These are phyloP conservation scores for Dorcus hopei DNA, from an alignment of 2,888 invertebrate genomes.

Conservation along the genomic window DNA sequence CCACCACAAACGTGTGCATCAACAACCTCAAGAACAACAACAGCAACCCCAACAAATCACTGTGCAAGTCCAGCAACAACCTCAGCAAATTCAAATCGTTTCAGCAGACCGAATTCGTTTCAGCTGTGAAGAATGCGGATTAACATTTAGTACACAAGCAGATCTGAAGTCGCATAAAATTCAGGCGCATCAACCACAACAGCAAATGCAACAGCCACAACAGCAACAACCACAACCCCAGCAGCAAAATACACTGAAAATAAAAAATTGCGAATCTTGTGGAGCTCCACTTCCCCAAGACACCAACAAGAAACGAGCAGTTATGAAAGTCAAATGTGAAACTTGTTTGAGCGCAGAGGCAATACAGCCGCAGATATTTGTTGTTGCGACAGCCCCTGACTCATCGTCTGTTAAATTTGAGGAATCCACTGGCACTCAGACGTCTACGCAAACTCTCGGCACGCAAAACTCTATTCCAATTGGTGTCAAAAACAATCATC, in stretches of 20 bases:
- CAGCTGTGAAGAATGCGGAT: conserved; percentile 49
- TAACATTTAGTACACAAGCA: conserved; percentile 45
- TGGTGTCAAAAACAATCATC: conserved; percentile 57
- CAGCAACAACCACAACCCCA: conserved; percentile 41
- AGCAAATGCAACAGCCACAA: conserved; percentile 34
- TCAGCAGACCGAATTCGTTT: conserved; percentile 52
- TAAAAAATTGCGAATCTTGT: conserved; percentile 49
- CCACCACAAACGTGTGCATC: conserved; percentile 81
- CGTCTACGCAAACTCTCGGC: conserved; percentile 32
- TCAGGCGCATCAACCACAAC: conserved; percentile 49
- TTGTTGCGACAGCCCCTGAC: conserved; percentile 55
- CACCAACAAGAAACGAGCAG: conserved; percentile 48
- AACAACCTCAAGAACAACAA: conserved; percentile 43
- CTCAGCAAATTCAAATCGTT: conserved; percentile 59
- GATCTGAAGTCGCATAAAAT: conserved; percentile 50
- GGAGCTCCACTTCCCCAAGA: conserved; percentile 48
- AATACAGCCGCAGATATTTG: conserved; percentile 59
- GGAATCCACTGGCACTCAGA: conserved; percentile 39
- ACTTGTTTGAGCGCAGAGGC: conserved; percentile 48
- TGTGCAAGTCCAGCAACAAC: conserved; percentile 46
- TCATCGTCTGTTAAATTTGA: conserved; percentile 44
- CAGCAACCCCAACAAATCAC: conserved; percentile 40
- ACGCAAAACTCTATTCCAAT: conserved; percentile 54
- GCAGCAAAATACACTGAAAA: conserved; percentile 44
- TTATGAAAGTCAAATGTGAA: conserved; percentile 49